Percentiles rank a stretch among this genome's conserved stretches.
Evolutionary conservation across 2,113 vertebrate genomes (phyloP).

Genomic region (Atrichornis clamosus): DNA sequence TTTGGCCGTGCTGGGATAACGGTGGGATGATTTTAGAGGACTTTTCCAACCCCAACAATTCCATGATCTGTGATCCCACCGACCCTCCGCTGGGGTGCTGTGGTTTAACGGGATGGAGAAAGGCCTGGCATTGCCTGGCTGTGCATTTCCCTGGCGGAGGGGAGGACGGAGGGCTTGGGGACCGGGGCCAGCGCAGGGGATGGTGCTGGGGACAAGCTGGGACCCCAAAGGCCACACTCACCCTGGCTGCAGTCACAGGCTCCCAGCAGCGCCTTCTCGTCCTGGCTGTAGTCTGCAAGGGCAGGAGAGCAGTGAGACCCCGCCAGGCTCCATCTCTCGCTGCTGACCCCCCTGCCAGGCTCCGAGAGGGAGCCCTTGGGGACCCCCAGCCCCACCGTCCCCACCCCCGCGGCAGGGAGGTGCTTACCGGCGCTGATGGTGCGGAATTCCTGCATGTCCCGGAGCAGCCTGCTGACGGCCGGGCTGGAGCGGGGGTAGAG

Average conservation of each 20-base stretch:
- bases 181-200: fast-evolving
- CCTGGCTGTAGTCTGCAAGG: constrained; percentile 90
- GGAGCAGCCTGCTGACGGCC: constrained; percentile 72
- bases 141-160: not conserved
- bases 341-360: not conserved
- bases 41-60: not conserved
- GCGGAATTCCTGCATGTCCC: constrained; percentile 73
- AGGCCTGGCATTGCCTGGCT: not conserved
- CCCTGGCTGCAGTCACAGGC: constrained; percentile 90
- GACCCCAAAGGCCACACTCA: constrained; percentile 23
- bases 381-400: no score
- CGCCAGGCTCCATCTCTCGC: fast-evolving
- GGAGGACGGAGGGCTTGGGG: not conserved
- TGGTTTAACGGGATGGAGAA: not conserved
- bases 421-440: constrained; percentile 82
- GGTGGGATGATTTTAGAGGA: no score
- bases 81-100: not conserved
- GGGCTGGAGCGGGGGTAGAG: constrained; percentile 83
- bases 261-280: constrained; percentile 91
- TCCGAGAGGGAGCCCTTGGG: not conserved
- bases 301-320: not conserved
- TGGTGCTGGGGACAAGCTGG: fast-evolving
- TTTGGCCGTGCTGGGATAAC: not conserved
- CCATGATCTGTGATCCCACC: not conserved
- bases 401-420: fast-evolving